Conservation (phyloP, 2,797 vertebrate species). For the Pteropus rufus region DNA sequence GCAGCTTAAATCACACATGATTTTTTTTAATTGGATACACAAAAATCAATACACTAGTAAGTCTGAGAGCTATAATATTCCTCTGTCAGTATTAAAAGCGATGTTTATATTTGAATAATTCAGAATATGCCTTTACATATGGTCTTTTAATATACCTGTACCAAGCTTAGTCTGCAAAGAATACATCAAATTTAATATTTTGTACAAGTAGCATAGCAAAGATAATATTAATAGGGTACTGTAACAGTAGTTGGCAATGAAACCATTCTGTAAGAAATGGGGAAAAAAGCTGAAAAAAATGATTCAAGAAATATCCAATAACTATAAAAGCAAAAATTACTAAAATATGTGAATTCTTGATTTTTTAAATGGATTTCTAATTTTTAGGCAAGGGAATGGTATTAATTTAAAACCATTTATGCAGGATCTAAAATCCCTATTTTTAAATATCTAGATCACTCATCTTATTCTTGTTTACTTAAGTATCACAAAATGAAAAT, state of each 20-base stretch:
- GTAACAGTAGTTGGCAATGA: not conserved
- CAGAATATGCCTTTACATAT: not conserved
- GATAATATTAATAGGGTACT: not conserved
- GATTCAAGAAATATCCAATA: not conserved
- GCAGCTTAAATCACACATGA: conserved; percentile 24
- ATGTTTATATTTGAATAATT: not conserved
- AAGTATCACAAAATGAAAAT: not conserved
- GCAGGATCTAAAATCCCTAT: not conserved
- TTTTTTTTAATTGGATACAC: conserved; percentile 29
- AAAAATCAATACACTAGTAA: conserved; percentile 49
- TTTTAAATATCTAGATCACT: conserved; percentile 6
- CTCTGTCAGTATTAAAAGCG: not conserved
- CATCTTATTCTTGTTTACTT: not conserved
- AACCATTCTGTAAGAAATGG: not conserved
- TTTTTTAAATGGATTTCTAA: not conserved
- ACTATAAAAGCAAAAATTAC: not conserved
- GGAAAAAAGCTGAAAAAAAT: not conserved
- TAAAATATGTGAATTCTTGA: not conserved
- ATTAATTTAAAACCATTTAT: not conserved
- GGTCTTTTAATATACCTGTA: not conserved
- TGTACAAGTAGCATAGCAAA: not conserved
- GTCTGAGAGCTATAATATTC: not conserved
- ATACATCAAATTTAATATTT: not conserved
- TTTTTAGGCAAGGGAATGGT: not conserved
- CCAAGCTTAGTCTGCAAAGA: not conserved